These are phyloP conservation scores for Elymnias hypermnestra DNA, from an alignment of 1,140 invertebrate genomes.

Conservation along the genomic window DNA sequence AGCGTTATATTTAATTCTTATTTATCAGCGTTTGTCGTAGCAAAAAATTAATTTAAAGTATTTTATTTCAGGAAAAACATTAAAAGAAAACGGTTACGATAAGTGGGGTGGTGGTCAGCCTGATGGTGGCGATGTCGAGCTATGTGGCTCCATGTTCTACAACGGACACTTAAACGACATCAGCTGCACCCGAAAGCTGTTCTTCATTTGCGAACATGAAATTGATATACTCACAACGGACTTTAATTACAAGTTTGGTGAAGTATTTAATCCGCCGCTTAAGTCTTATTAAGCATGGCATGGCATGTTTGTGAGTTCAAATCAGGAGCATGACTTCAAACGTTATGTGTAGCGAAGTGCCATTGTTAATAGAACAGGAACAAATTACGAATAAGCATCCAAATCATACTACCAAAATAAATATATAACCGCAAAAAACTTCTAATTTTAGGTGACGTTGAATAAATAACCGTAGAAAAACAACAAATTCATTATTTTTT, in stretches of 20 bases:
- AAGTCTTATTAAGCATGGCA: slow-evolving; percentile 6
- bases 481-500: too few relatives aligned
- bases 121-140: slow-evolving; percentile 33
- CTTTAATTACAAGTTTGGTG: slow-evolving; percentile 21
- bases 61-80: slow-evolving; percentile 33
- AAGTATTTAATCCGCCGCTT: slow-evolving; percentile 11
- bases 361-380: too few relatives aligned
- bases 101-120: slow-evolving; percentile 48
- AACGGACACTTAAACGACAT: slow-evolving; percentile 53
- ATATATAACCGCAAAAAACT: too few relatives aligned
- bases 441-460: too few relatives aligned
- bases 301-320: neutral
- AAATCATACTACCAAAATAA: too few relatives aligned
- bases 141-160: slow-evolving; percentile 57
- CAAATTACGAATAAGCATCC: too few relatives aligned
- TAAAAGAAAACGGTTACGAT: slow-evolving; percentile 43
- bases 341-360: neutral
- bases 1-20: too few relatives aligned
- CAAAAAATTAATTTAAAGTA: too few relatives aligned
- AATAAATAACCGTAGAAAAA: too few relatives aligned
- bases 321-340: neutral
- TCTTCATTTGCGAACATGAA: slow-evolving; percentile 65
- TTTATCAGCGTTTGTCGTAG: too few relatives aligned
- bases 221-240: slow-evolving; percentile 17
- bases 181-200: slow-evolving; percentile 32